These are phyloP conservation scores for Kuschelorhynchus macadamiae DNA, from an alignment of 2,888 invertebrate genomes.

Conservation along the genomic window DNA sequence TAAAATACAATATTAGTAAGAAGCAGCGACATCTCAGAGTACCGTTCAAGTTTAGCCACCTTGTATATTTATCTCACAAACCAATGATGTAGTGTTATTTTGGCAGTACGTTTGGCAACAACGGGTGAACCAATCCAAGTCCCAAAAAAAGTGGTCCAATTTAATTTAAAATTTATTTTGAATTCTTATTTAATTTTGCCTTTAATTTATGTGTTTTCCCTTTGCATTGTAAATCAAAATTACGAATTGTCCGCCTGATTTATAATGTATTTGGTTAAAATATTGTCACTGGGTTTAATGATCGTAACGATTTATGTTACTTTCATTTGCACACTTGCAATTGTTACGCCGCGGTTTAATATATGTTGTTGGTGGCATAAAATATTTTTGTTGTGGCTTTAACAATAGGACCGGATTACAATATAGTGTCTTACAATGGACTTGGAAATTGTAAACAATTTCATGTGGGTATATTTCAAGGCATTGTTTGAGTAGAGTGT, in stretches of 20 bases:
- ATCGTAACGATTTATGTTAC: constrained; percentile 53
- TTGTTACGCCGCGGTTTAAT: constrained; percentile 48
- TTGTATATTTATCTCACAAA: too few relatives aligned
- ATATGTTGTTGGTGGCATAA: constrained; percentile 39
- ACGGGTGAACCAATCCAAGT: too few relatives aligned
- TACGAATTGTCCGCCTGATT: constrained; percentile 53
- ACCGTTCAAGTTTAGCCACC: too few relatives aligned
- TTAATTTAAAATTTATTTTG: background rate
- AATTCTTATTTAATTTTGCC: background rate
- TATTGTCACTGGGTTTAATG: constrained; percentile 53
- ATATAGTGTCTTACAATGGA: constrained; percentile 31
- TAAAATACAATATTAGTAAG: too few relatives aligned
- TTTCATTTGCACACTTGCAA: constrained; percentile 50
- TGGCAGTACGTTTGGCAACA: too few relatives aligned
- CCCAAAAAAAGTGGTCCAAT: too few relatives aligned
- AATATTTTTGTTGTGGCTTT: constrained; percentile 27
- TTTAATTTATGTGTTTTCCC: constrained; percentile 38
- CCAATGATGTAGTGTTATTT: too few relatives aligned
- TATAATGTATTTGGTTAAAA: constrained; percentile 54
- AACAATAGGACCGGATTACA: constrained; percentile 39
- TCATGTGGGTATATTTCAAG: constrained; percentile 49
- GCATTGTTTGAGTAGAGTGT: constrained; percentile 18
- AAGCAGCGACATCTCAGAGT: too few relatives aligned
- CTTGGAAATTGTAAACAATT: constrained; percentile 57
- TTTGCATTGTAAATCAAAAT: constrained; percentile 53